phyloP scores from a whole-genome alignment of 1,140 invertebrate species.

The Leptinotarsa undecemlineata region DNA sequence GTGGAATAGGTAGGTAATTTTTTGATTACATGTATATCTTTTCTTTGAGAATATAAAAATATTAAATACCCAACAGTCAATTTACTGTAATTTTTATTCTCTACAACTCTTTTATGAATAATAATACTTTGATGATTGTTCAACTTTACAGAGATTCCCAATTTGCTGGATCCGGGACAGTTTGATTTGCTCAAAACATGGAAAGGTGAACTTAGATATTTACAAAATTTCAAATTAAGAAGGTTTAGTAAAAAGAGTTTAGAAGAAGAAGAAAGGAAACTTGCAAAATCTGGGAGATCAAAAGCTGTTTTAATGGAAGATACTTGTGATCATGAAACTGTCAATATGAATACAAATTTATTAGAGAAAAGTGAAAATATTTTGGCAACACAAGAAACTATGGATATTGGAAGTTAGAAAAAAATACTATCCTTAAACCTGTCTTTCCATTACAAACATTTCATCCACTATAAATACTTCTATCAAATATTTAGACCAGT shows the following conservation, averaged over 20 bases:
- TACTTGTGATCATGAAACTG: too few species aligned
- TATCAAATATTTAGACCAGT: too few species aligned
- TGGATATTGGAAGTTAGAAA: background rate
- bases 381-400: background rate
- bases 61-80: too few species aligned
- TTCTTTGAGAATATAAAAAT: constrained; percentile 8
- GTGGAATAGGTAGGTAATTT: constrained; percentile 66
- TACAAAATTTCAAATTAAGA: constrained; percentile 69
- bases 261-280: constrained; percentile 30
- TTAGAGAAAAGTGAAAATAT: background rate
- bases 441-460: too few species aligned
- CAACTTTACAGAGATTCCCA: constrained; percentile 63
- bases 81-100: too few species aligned
- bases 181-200: constrained; percentile 65
- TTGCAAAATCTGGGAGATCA: background rate
- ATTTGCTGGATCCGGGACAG: constrained; percentile 63
- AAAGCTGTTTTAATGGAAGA: too few species aligned
- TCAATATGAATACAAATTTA: background rate
- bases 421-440: too few species aligned
- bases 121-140: too few species aligned
- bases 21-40: background rate
- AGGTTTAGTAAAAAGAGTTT: constrained; percentile 51
- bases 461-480: too few species aligned
- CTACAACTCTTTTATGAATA: too few species aligned
- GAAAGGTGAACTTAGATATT: constrained; percentile 67